Base-by-base conservation (phyloP, 2,113 vertebrate genomes). In the Caranx ignobilis region DNA sequence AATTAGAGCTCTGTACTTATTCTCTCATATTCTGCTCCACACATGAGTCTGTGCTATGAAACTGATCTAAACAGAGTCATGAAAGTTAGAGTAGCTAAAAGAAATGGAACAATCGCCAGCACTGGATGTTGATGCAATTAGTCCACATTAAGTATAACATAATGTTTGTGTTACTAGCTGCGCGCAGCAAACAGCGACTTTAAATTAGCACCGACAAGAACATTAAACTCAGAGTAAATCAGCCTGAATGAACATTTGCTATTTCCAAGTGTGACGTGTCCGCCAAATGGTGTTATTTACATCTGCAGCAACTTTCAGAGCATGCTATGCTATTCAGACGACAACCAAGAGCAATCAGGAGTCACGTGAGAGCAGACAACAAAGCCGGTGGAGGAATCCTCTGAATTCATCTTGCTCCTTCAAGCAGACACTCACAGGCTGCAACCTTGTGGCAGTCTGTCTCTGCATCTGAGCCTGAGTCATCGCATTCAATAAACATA, bases 191-290 rank as follows among this genome's bases (percentile, higher is more conserved):
- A 81, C 82, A 50, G 56, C 75, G 21, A 80, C 76, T 54, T 61
- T 72, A 84, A 85, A 89, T 87, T 67, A 83, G 68, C 71, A 11
- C 37, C 15, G 87, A 91, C 89, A 86, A 63, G 56, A 85, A 80
- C 79, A 89, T 85, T 88, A 87, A 90, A 89, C 76, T 84, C 56
- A 0, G 72, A 79, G 86, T 92, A 86, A 91, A 90, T 88, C 76
- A 85, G 62, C 64, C 39, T 13, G 69, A 82, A 70, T 83, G 75
- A 89, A 80, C 87, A 85, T 84, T 88, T 78, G 70, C 86, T 6
- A 15, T 64, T 83, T 82, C 63, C 64, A 83, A 81, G 75, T 78
- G 78, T 32, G 75, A 86, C 5, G 47, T 2, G 56, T 76, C 83
- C 80, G 77, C 87, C 81, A 81, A 90, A 85, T 75, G 81, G 59